Percentiles rank a stretch among this genome's conserved stretches.
These are phyloP conservation scores for Drosophila affinis DNA, from an alignment of 2,888 invertebrate genomes.

Conservation along the genomic window DNA sequence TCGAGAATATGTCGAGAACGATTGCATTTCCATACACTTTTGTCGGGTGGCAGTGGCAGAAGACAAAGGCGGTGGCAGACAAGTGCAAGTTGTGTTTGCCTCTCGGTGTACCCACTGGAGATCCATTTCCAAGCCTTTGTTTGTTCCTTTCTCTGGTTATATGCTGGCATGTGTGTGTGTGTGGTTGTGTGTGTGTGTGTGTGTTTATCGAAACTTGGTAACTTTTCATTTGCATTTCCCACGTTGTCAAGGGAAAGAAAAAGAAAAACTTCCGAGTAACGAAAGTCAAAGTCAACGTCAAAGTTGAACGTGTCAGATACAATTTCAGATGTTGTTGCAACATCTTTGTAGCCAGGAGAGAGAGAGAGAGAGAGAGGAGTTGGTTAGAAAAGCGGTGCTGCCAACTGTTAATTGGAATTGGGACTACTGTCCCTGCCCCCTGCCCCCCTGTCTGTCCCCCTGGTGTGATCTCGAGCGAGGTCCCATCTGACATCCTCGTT, in stretches of 20 bases:
- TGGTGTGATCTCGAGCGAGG: neutral
- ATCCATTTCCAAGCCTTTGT: constrained; percentile 67
- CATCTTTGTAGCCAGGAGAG: constrained; percentile 19
- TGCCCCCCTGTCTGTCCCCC: neutral
- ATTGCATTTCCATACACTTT: neutral
- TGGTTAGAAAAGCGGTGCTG: constrained; percentile 10
- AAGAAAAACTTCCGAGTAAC: constrained; percentile 36
- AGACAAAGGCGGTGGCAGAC: constrained; percentile 11
- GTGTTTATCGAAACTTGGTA: constrained; percentile 44
- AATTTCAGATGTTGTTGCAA: constrained; percentile 23
- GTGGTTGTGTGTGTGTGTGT: constrained; percentile 1
- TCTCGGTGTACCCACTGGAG: constrained; percentile 51
- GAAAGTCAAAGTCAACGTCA: constrained; percentile 53
- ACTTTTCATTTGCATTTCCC: constrained; percentile 71
- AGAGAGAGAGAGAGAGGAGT: neutral
- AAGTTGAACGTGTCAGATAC: constrained; percentile 60
- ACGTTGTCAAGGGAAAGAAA: constrained; percentile 54
- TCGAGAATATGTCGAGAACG: neutral
- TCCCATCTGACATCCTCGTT: constrained; percentile 14
- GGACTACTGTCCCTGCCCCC: constrained; percentile 16
- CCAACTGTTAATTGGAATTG: constrained; percentile 70
- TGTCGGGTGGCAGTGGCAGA: neutral
- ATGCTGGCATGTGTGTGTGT: neutral
- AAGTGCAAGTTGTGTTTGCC: constrained; percentile 39
- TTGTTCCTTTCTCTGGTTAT: constrained; percentile 52